These are phyloP conservation scores for Manis pentadactyla DNA, from an alignment of 2,797 vertebrate genomes.

Conservation along the genomic window DNA sequence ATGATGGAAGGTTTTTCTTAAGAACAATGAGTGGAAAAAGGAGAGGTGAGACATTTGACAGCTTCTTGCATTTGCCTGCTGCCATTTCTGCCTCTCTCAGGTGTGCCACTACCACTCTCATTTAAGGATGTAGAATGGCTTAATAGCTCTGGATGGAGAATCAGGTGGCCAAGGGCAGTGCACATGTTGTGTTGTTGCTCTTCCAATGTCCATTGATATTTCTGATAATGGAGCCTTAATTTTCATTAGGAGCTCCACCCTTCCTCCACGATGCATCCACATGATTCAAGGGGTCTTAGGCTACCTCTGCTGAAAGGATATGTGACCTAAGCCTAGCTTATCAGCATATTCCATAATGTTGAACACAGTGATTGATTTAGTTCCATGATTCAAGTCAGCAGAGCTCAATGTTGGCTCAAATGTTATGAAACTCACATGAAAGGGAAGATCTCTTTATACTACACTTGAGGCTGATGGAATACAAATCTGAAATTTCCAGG, in stretches of 20 bases:
- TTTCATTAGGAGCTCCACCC: not conserved
- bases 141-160: not conserved
- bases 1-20: not conserved
- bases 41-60: not conserved
- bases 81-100: conserved; percentile 20
- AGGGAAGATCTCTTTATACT: not conserved
- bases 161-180: not conserved
- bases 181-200: not conserved
- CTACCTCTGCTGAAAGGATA: not conserved
- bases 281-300: not conserved
- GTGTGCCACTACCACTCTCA: not conserved
- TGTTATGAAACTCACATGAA: not conserved
- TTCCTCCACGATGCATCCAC: not conserved
- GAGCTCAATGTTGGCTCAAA: not conserved
- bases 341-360: not conserved
- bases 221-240: not conserved
- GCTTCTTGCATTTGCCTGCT: not conserved
- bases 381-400: not conserved
- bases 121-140: not conserved
- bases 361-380: not conserved
- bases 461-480: not conserved
- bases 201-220: not conserved
- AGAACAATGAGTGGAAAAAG: not conserved
- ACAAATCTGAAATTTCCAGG: not conserved
- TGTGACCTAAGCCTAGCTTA: not conserved